Conservation (phyloP, 2,888 invertebrate species). For the Fissipunctia ypsillon region DNA sequence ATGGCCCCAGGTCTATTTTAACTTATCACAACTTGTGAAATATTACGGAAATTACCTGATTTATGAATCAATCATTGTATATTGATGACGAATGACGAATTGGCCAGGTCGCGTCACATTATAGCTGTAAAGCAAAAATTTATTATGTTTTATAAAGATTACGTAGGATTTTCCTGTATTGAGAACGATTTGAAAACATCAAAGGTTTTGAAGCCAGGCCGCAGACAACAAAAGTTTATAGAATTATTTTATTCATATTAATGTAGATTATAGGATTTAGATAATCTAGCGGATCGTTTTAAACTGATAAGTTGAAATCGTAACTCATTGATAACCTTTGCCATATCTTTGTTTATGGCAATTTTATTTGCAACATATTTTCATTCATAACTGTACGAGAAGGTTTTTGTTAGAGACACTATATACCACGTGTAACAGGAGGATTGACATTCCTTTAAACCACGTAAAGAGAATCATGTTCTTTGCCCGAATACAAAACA, state of each 20-base stretch:
- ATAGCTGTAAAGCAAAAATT: slow-evolving; percentile 8
- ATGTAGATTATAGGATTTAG: slow-evolving; percentile 39
- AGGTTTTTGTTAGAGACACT: background rate
- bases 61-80: slow-evolving; percentile 35
- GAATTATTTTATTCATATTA: slow-evolving; percentile 50
- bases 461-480: no score
- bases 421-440: no score
- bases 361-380: slow-evolving; percentile 24
- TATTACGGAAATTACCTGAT: slow-evolving; percentile 19
- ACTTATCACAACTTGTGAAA: background rate
- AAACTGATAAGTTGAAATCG: slow-evolving; percentile 21
- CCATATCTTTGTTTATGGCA: slow-evolving; percentile 9
- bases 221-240: slow-evolving; percentile 56
- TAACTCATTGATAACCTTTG: slow-evolving; percentile 36
- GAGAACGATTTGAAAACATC: slow-evolving; percentile 32
- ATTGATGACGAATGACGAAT: slow-evolving; percentile 20
- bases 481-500: no score
- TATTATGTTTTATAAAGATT: slow-evolving; percentile 23
- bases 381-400: slow-evolving; percentile 10
- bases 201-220: slow-evolving; percentile 42
- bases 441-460: no score
- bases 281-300: slow-evolving; percentile 19
- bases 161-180: slow-evolving; percentile 21
- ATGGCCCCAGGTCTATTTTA: background rate
- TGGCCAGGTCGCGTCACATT: background rate